Percentiles rank a stretch among this genome's conserved stretches.
Conservation (phyloP, 1,140 invertebrate genomes). For the Asobara japonica region DNA sequence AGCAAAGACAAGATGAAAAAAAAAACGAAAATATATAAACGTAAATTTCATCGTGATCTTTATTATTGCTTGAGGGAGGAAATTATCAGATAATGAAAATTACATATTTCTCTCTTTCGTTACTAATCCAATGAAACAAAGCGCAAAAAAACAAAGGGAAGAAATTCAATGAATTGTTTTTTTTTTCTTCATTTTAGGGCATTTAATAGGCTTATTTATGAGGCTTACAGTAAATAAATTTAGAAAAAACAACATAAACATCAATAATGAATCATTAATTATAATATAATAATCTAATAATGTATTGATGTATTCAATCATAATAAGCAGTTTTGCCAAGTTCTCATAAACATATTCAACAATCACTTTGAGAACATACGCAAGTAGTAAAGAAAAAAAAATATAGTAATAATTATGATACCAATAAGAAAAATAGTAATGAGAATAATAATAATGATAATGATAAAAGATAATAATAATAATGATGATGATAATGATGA, state of each 20-base stretch:
- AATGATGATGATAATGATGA: no score
- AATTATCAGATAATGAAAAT: constrained; percentile 24
- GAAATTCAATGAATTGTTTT: constrained; percentile 23
- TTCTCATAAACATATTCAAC: constrained; percentile 53
- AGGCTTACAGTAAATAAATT: constrained; percentile 29
- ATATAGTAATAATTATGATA: constrained; percentile 35
- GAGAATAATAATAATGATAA: no score
- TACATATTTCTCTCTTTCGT: constrained; percentile 42
- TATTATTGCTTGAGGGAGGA: constrained; percentile 11
- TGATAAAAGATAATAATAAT: no score
- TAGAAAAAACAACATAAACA: constrained; percentile 39
- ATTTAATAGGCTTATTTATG: constrained; percentile 18
- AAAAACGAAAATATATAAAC: constrained; percentile 1
- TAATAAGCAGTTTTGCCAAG: constrained; percentile 45
- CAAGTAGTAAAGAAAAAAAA: constrained; percentile 33
- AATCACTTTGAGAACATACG: constrained; percentile 49
- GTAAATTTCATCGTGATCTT: constrained; percentile 23
- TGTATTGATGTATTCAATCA: constrained; percentile 37
- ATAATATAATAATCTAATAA: constrained; percentile 49
- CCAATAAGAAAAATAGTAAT: no score
- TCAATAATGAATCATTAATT: constrained; percentile 38
- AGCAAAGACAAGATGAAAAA: not conserved
- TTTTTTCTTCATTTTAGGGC: constrained; percentile 6
- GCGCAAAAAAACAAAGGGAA: constrained; percentile 1
- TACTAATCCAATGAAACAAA: constrained; percentile 26